A percentile compares a stretch with the other conserved stretches of the same genome.
Evolutionary conservation across 2,797 vertebrate genomes (phyloP).

Genomic region (Pipistrellus kuhlii): DNA sequence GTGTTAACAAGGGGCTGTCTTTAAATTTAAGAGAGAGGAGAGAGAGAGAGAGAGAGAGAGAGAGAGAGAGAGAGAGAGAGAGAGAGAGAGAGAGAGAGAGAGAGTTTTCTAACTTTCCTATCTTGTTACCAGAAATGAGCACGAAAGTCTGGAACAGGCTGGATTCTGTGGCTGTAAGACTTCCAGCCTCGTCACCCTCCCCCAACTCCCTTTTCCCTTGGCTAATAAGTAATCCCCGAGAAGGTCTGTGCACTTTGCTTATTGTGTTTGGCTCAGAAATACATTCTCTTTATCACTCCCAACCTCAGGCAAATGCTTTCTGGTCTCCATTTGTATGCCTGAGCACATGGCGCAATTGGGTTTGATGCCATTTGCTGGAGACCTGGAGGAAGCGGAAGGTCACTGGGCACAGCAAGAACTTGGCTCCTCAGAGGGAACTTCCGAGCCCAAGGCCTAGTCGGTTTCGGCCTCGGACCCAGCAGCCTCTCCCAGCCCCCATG

Average conservation of each 20-base stretch:
- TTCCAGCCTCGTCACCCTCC: background rate
- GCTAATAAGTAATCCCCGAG: constrained; percentile 85
- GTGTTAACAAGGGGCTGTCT: constrained; percentile 61
- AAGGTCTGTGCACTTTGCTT: constrained; percentile 81
- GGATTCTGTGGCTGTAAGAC: background rate
- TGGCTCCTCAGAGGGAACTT: background rate
- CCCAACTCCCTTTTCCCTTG: constrained; percentile 75
- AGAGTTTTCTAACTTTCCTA: constrained; percentile 47
- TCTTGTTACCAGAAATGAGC: constrained; percentile 64
- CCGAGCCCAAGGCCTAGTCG: background rate
- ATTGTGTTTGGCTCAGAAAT: constrained; percentile 83
- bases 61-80: background rate
- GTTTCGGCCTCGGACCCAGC: background rate
- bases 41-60: background rate
- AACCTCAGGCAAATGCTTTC: constrained; percentile 81
- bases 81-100: background rate
- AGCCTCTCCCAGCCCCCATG: background rate
- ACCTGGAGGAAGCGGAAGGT: constrained; percentile 74
- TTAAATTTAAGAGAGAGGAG: background rate
- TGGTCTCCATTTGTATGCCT: constrained; percentile 84
- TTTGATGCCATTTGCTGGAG: constrained; percentile 86
- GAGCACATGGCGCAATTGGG: constrained; percentile 82
- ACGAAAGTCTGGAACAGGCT: background rate
- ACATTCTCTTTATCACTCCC: constrained; percentile 53
- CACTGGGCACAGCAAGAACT: constrained; percentile 19